Evolutionary conservation across 2,113 vertebrate species (phyloP), one percentile per base, ranked within the genome.

Genomic region (Setophaga coronata): DNA sequence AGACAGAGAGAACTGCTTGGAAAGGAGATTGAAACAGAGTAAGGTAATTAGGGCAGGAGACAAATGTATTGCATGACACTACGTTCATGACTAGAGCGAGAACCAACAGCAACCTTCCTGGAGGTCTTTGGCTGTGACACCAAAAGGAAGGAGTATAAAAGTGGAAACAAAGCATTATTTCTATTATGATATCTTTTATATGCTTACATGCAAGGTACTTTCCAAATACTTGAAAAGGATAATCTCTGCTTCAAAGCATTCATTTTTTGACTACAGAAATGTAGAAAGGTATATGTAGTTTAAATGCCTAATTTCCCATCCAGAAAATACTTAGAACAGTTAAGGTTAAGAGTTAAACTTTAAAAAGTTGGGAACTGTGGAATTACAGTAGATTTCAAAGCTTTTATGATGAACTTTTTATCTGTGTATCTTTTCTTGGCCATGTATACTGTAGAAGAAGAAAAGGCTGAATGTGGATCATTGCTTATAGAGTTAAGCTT

Each of bases 1-100:
- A 91, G 86, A n/a, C 2, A 4, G 57, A 33, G 61, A 29, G 28
- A 82, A 36, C 25, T 87, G 26, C 73, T 67, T 84, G 72, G 64
- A n/a, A 57, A 82, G 82, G 73, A 74, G 83, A 48, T 8, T 91
- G 91, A 95, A 96, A 89, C 12, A 84, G n/a, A 82, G 14, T 82
- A 85, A 64, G 72, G 80, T 87, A 96, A 84, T 96, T 94, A 91
- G 87, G 65, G 40, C 56, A 76, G 58, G 73, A 96, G 73, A 26
- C 73, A 79, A 87, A 84, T 0, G 3, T 62, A 47, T 66, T 86
- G 76, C 43, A 9, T 92, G 72, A 87, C 34, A 14, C 26, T 58
- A 15, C 0, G 3, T 76, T 71, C 29, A 7, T n/a, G 54, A 60
- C 33, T 60, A 36, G 53, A 53, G 43, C 77, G 94, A 14, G 48